These are phyloP conservation scores for Cheilosia grossa DNA, from an alignment of 2,888 invertebrate species.

Conservation along the genomic window DNA sequence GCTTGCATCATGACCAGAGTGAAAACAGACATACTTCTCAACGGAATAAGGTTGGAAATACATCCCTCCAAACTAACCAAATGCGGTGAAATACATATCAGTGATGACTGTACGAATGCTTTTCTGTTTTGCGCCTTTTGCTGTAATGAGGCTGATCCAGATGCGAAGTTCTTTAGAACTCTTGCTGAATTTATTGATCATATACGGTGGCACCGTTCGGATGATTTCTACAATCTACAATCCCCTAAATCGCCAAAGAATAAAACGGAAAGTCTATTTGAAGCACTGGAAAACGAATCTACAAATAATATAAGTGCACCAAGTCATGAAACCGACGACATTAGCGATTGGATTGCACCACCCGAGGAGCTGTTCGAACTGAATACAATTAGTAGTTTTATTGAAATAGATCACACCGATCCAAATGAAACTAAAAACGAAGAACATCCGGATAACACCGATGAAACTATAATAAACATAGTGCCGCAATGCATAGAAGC, in stretches of 20 bases:
- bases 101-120: slow-evolving; percentile 61
- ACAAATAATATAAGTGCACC: slow-evolving; percentile 49
- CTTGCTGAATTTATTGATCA: slow-evolving; percentile 61
- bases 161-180: slow-evolving; percentile 49
- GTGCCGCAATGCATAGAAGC: background rate
- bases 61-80: slow-evolving; percentile 56
- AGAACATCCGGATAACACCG: background rate
- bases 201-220: slow-evolving; percentile 65
- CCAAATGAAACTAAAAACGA: slow-evolving; percentile 3
- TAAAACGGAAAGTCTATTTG: slow-evolving; percentile 5
- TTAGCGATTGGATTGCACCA: slow-evolving; percentile 63
- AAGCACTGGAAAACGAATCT: slow-evolving; percentile 34
- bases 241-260: slow-evolving; percentile 37
- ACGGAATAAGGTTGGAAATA: slow-evolving; percentile 52
- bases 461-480: background rate
- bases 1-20: slow-evolving; percentile 43
- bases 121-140: slow-evolving; percentile 72
- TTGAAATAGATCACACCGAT: slow-evolving; percentile 40
- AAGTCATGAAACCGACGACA: slow-evolving; percentile 52
- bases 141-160: slow-evolving; percentile 37
- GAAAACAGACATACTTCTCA: slow-evolving; percentile 49
- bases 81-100: slow-evolving; percentile 65
- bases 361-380: slow-evolving; percentile 61
- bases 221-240: slow-evolving; percentile 35
- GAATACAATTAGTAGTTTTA: slow-evolving; percentile 58